Base-by-base conservation (phyloP, 2,797 vertebrate genomes). In the Pogonophryne albipinna region DNA sequence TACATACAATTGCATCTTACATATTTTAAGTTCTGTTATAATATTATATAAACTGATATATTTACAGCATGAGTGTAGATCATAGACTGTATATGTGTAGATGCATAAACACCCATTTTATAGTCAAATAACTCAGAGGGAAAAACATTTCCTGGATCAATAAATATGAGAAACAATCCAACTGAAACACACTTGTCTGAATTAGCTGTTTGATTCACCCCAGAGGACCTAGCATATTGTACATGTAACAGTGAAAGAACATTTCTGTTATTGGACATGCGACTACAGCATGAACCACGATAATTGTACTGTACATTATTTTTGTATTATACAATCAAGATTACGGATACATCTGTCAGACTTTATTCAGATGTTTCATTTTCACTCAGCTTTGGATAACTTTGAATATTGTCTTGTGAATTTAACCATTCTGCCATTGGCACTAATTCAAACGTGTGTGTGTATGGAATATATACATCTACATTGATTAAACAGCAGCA, bases 231-330 rank as follows among this genome's bases (percentile, higher is more conserved):
- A 38, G 65, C n/a, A 78, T 74, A 61, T 74, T 65, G 17, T 51
- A 67, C 51, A 67, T 85, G 86, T 90, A 91, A 92, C 90, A 87
- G 76, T 38, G 38, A 68, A 71, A 69, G 5, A 77, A 62, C 47
- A 58, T 61, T 83, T n/a, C n/a, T 59, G 8, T 38, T 67, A 57
- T 59, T 23, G 66, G 57, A 51, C 42, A 50, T 81, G 65, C 31
- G 61, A 83, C 71, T 62, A 68, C 60, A 80, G 41, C 63, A 76
- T 31, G 45, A 77, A 66, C 59, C 74, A 45, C 42, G 23, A 44
- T 23, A 66, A 75, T 76, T 69, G 31, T 10, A 76, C n/a, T 76
- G 5, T 61, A 74, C 31, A 78, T 59, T 15, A 71, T 52, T 17
- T 42, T 59, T 71, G 17, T 58, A 56, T 72, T 82, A 80, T 71